Base-by-base conservation (phyloP, 2,797 vertebrate species). In the Limosa lapponica region DNA sequence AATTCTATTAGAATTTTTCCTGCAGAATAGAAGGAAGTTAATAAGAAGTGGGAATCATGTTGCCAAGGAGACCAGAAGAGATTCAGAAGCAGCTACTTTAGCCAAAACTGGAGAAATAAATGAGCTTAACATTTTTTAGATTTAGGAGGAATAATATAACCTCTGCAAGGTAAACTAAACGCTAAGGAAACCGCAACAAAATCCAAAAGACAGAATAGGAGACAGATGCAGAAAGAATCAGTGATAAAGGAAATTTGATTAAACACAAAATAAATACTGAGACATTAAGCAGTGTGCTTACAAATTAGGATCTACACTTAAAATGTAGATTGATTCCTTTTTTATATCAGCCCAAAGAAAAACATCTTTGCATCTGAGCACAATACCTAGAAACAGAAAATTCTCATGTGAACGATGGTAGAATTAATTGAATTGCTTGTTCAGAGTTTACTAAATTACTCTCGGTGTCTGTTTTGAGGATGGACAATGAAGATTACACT, bases 331-430 rank as follows among this genome's bases (percentile, higher is more conserved):
- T 70, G 51, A 82, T 52, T 80, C 1, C 8, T 39, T 79, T 88
- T 52, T 77, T 52, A 55, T 46, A 22, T 61, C 58, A 90, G 15
- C 5, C 12, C 1, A 3, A 77, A 75, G 32, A 75, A 92, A 81
- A 72, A 27, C 3, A 43, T 15, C 43, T 73, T 65, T 93, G 8
- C 10, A 44, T 16, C 3, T 52, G 43, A 62, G 32, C 13, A 85
- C 55, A 82, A 72, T 18, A 65, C 15, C 2, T 67, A 91, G 8
- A 70, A 94, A 24, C 6, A 65, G 23, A 74, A 93, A 89, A 36
- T 61, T 39, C 25, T 66, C 18, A 46, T 5, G 10, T 48, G n/a
- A 90, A 48, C 0, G 0, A 46, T 5, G 1, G 11, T 0, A 87
- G 49, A 89, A 87, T 27, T 52, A 66, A 19, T 36, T 51, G 14